Evolutionary conservation across 2,797 vertebrate genomes (phyloP), one percentile per base, ranked within the genome.

Genomic region (Podargus strigoides): DNA sequence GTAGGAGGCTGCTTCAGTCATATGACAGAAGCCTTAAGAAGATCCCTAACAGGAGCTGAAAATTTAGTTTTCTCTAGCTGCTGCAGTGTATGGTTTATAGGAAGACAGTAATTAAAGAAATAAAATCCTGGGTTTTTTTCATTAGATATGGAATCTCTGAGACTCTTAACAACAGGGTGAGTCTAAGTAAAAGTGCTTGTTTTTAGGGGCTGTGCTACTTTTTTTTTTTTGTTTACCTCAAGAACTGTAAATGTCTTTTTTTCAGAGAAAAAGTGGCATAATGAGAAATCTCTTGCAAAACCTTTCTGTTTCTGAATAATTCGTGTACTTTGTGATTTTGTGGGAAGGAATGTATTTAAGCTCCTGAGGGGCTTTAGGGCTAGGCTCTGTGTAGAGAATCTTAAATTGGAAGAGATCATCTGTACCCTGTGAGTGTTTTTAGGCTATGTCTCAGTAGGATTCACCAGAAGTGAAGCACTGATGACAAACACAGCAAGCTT

Each of bases 291-390:
- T 68, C 86, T 50, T 78, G 49, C 49, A 87, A 72, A 60, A 30
- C 18, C 6, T 32, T 80, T 90, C 30, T n/a, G 6, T 77, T 95
- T 93, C 42, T 77, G 50, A 78, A 90, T 91, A 83, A 37, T 15
- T 87, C 13, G 2, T 36, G 18, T 55, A 34, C 18, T 89, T 84
- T 32, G 32, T 89, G 64, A 77, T 83, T 89, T 52, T 75, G 42
- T 86, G 49, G 64, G 53, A 91, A 87, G 46, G 58, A 94, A 83
- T 78, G 37, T 72, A 12, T 72, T 91, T 72, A 58, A 63, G 32
- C 16, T 93, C 36, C 66, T 47, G 6, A 64, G 64, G 75, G 82
- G 80, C n/a, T 56, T 77, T 80, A 72, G 58, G 87, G n/a, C 68
- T 85, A 36, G 0, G 3, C 3, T 27, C 22, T 39, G 49, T 52